Evolutionary conservation across 2,113 vertebrate genomes (phyloP), one percentile per base, ranked within the genome.

Genomic region (Lipophrys pholis): DNA sequence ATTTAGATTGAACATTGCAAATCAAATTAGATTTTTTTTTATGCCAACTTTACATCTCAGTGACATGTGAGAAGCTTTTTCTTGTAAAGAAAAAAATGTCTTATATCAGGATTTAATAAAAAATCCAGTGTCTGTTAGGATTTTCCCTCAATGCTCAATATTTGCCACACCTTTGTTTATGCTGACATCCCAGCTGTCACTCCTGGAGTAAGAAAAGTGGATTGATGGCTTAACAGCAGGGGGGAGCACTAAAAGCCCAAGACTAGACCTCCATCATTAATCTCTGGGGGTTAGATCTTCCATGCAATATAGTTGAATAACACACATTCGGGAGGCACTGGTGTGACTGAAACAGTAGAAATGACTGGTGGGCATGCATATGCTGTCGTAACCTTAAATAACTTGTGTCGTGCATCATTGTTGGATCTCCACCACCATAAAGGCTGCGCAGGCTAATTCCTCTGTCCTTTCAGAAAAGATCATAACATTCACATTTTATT

Each of bases 141-240:
- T 30, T 62, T 52, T 36, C 17, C 16, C 21, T 48, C 21, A 62
- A 50, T 15, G 30, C 54, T 16, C n/a, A 64, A 1, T 5, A 61
- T 65, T 39, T 73, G 76, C 73, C 80, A 76, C 62, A 41, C 71
- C 80, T 89, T 73, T 80, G 53, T 79, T 81, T 70, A 21, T 43
- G 68, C 80, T 76, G 64, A 70, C 64, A 17, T 63, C 63, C 35
- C 56, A 80, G 56, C 56, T 41, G 68, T 59, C 30, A 63, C 17
- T 43, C 21, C 30, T 45, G 16, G 49, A 43, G 53, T 21, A 16
- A 56, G 67, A 70, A 36, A 36, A 41, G 60, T 16, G 62, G 57
- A 79, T 21, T 52, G 39, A 81, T 73, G 62, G 14, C 8, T 39
- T 53, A 56, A 60, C 21, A 50, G 14, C 40, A 39, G 11, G 16